Conservation (phyloP, 1,140 invertebrate species). For the Leptinotarsa undecemlineata region DNA sequence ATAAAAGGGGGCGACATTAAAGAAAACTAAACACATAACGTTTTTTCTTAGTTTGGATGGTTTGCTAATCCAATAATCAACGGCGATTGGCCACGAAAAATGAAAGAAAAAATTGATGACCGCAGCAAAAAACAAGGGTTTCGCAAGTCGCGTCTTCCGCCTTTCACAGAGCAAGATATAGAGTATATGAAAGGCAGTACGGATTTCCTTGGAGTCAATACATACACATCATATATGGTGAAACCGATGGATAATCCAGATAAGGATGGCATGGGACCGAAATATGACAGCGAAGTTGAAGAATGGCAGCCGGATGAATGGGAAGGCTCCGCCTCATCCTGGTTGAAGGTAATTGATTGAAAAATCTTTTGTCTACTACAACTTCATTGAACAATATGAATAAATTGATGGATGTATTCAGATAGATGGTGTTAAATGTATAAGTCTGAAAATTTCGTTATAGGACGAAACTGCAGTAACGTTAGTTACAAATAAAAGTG, state of each 20-base stretch:
- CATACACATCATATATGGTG: constrained; percentile 59
- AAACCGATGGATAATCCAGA: constrained; percentile 54
- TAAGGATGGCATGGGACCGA: constrained; percentile 46
- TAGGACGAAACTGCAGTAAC: too few species aligned
- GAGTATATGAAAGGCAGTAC: constrained; percentile 61
- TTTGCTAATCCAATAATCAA: constrained; percentile 61
- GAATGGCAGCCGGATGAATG: constrained; percentile 36
- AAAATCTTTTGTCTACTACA: neutral
- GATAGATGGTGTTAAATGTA: neutral
- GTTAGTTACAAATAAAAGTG: too few species aligned
- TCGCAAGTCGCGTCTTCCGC: constrained; percentile 61
- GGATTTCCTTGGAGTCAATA: constrained; percentile 66
- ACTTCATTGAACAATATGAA: neutral
- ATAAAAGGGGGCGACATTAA: too few species aligned
- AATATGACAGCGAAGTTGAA: constrained; percentile 26
- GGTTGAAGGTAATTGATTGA: constrained; percentile 30
- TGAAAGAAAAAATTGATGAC: constrained; percentile 60
- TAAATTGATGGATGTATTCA: too few species aligned
- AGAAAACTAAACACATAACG: too few species aligned
- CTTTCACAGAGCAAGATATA: constrained; percentile 64
- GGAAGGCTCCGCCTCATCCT: constrained; percentile 32
- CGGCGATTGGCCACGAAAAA: constrained; percentile 65
- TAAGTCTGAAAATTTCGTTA: too few species aligned
- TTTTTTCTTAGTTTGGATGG: neutral
- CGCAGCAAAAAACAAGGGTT: constrained; percentile 64